These are phyloP conservation scores for Cynaeus angustus DNA, from an alignment of 2,888 invertebrate species.

Conservation along the genomic window DNA sequence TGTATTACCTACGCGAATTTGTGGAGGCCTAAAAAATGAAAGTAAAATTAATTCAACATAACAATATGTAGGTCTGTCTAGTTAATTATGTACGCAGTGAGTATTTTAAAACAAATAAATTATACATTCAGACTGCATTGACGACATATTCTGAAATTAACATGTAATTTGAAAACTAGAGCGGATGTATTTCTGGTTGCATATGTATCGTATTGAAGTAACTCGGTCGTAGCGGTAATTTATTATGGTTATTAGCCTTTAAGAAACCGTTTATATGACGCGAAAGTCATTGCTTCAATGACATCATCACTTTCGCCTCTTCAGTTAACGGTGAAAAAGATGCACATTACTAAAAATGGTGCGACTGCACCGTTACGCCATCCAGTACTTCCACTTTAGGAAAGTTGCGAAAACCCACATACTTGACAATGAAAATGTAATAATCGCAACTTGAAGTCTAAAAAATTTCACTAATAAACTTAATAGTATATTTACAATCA, in stretches of 20 bases:
- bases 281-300: conserved; percentile 7
- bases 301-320: conserved; percentile 21
- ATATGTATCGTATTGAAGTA: not conserved
- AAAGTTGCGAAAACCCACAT: conserved; percentile 18
- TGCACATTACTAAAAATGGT: conserved; percentile 15
- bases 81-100: not conserved
- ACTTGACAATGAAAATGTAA: not conserved
- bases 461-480: not conserved
- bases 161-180: too few species aligned
- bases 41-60: not conserved
- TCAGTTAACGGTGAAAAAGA: conserved; percentile 8
- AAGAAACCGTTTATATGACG: not conserved
- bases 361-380: conserved; percentile 17
- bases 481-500: conserved; percentile 48
- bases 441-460: not conserved
- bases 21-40: not conserved
- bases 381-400: conserved; percentile 5
- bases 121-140: not conserved
- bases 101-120: not conserved
- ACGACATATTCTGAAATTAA: too few species aligned
- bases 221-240: not conserved
- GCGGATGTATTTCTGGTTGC: not conserved
- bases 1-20: too few species aligned
- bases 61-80: not conserved
- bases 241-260: not conserved